phyloP scores from a whole-genome alignment of 2,888 invertebrate species.

The Druceiella hillmani region DNA sequence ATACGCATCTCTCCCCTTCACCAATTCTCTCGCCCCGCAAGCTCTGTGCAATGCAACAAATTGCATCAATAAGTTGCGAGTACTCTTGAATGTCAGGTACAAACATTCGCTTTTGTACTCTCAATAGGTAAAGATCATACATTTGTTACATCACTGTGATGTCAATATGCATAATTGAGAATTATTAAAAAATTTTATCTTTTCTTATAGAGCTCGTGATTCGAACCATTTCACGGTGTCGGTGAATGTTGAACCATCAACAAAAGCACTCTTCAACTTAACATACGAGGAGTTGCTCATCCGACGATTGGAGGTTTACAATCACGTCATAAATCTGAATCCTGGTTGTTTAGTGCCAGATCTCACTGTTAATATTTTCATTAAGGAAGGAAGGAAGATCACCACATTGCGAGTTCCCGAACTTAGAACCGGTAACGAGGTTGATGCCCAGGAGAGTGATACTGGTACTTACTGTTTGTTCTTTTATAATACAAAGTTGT shows the following conservation, averaged over 20 bases:
- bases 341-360: slow-evolving; percentile 63
- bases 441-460: slow-evolving; percentile 48
- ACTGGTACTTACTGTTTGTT: slow-evolving; percentile 43
- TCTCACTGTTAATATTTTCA: slow-evolving; percentile 57
- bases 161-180: too few relatives aligned
- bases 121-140: too few relatives aligned
- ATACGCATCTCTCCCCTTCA: too few relatives aligned
- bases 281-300: slow-evolving; percentile 68
- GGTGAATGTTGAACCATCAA: slow-evolving; percentile 59
- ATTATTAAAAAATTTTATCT: too few relatives aligned
- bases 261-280: slow-evolving; percentile 62
- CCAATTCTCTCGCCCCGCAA: too few relatives aligned
- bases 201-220: slow-evolving; percentile 64
- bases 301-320: slow-evolving; percentile 60
- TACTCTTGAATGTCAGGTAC: too few relatives aligned
- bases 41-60: too few relatives aligned
- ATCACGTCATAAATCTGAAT: slow-evolving; percentile 62
- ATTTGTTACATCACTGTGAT: too few relatives aligned
- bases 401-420: slow-evolving; percentile 57
- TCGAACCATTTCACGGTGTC: slow-evolving; percentile 65
- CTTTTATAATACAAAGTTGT: too few relatives aligned
- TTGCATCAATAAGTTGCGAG: too few relatives aligned
- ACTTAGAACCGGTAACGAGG: slow-evolving; percentile 59
- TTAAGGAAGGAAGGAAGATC: slow-evolving; percentile 58
- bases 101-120: too few relatives aligned